These are phyloP conservation scores for Calameuta idolon DNA, from an alignment of 2,888 invertebrate species.

Conservation along the genomic window DNA sequence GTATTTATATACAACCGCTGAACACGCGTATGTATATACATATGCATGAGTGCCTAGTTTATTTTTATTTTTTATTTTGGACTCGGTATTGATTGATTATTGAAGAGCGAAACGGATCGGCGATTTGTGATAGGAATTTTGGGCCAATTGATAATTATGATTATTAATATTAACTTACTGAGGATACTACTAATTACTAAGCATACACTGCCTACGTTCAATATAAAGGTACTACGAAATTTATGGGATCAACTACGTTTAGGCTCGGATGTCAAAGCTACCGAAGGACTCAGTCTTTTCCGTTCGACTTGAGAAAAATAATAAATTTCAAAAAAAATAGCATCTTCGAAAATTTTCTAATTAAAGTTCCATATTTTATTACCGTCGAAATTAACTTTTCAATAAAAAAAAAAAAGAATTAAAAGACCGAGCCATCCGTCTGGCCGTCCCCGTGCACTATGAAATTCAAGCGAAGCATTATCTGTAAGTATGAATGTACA, in stretches of 20 bases:
- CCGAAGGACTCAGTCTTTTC: neutral
- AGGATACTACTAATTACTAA: neutral
- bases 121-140: neutral
- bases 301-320: neutral
- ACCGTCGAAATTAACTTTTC: neutral
- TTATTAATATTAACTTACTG: neutral
- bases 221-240: neutral
- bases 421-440: neutral
- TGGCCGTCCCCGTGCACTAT: neutral
- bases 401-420: neutral
- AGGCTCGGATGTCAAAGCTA: neutral
- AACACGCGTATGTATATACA: too few species aligned
- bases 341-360: neutral
- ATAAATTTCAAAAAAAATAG: neutral
- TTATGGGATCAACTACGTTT: neutral
- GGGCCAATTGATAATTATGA: neutral
- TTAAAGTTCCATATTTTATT: neutral
- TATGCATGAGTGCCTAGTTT: too few species aligned
- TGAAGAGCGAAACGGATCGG: neutral
- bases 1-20: slow-evolving; percentile 6
- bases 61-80: neutral
- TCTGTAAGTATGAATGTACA: slow-evolving; percentile 17
- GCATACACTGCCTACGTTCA: neutral
- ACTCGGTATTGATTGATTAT: neutral
- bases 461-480: slow-evolving; percentile 16